These are phyloP conservation scores for Masticophis lateralis DNA, from an alignment of 2,797 vertebrate species.

Conservation along the genomic window DNA sequence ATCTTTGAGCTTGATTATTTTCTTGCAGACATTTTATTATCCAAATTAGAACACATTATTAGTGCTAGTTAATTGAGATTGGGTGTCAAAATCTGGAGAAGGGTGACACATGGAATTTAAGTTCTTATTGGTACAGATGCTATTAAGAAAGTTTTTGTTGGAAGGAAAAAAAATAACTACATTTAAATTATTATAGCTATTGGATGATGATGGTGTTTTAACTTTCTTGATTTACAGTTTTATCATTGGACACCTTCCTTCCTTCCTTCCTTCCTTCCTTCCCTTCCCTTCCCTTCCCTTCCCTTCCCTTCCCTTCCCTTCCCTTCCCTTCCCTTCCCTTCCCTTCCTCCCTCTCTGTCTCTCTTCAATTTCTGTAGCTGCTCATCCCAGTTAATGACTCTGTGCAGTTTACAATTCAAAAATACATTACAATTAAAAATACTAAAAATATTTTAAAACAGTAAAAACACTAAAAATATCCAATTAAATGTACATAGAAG, in stretches of 20 bases:
- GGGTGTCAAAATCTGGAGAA: background rate
- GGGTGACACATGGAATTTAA: background rate
- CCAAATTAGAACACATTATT: background rate
- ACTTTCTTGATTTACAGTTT: background rate
- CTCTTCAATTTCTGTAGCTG: background rate
- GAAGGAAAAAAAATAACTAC: background rate
- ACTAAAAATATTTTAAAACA: background rate
- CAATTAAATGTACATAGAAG: background rate
- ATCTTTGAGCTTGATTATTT: background rate
- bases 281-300: fast-evolving
- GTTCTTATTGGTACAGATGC: background rate
- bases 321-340: no score
- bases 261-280: no score
- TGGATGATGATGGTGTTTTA: background rate
- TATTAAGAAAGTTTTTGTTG: background rate
- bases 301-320: no score
- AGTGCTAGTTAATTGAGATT: background rate
- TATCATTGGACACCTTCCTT: background rate
- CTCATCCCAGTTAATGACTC: background rate
- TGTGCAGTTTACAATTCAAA: background rate
- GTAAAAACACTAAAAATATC: background rate
- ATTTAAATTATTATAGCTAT: background rate
- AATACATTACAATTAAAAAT: background rate
- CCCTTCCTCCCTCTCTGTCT: no score
- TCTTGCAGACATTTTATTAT: background rate